Evolutionary conservation across 2,888 invertebrate genomes (phyloP), one percentile per base, ranked within the genome.

Genomic region (Tuta absoluta): DNA sequence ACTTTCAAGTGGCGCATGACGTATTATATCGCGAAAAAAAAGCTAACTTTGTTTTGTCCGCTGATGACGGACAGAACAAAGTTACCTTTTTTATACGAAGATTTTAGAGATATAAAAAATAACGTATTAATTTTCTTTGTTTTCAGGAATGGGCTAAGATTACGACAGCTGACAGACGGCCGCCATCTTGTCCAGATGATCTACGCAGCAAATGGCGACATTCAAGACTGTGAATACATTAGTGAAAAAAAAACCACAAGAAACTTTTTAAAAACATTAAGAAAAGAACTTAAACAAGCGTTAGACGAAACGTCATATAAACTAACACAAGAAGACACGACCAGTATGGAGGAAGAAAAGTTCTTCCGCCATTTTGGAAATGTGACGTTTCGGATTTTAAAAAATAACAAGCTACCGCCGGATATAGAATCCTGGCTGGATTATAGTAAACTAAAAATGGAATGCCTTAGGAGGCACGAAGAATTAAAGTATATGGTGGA

Each of bases 161-260:
- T 95, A 24, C 93, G 95, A 21, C 95, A 95, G 80, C 85, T 95
- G 70, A 93, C 94, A n/a, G 94, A 95, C 77, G 94, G 95, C 65
- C 89, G 90, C 72, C 93, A 94, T 83, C 92, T 95, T 81, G 92
- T 95, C 58, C 95, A 95, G 85, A 83, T 95, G 41, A 95, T 95
- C 71, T 95, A 94, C 89, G 89, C 93, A 63, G 91, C 92, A 73
- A 89, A 92, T 74, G 92, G 93, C 72, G 87, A 82, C 65, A 85
- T 95, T 5, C 91, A 93, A 77, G 95, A 95, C 85, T 95, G 95
- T 82, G 95, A 95, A 80, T 93, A 93, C 78, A 86, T 95, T 63
- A 88, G 92, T 3, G 92, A 94, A 71, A 82, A 83, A 37, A 89
- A 86, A 79, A 85, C 92, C 49, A 92, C 93, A 0, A 86, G 89